phyloP scores from a whole-genome alignment of 2,797 vertebrate genomes.

The Ataeniobius toweri region DNA sequence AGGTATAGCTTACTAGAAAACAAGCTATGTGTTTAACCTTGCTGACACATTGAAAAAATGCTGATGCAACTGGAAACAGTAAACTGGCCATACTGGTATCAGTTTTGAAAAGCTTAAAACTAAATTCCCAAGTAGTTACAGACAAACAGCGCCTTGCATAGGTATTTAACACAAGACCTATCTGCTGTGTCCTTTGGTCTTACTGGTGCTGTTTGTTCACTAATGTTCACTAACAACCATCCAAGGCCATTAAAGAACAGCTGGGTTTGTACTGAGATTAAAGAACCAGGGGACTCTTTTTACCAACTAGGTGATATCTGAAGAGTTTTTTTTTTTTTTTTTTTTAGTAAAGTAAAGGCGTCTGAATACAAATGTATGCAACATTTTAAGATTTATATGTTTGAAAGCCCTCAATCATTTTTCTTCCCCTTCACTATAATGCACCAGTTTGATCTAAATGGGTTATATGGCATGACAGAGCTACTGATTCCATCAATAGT shows the following conservation, averaged over 20 bases:
- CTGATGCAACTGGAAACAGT: constrained; percentile 12
- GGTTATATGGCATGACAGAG: too few species aligned
- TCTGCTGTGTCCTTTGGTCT: background rate
- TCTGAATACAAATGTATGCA: background rate
- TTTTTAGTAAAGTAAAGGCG: background rate
- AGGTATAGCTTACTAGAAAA: background rate
- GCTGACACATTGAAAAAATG: constrained; percentile 7
- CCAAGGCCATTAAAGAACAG: background rate
- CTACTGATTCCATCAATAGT: too few species aligned
- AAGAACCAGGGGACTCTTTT: background rate
- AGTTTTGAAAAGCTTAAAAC: background rate
- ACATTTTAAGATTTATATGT: background rate
- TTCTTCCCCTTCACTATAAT: background rate
- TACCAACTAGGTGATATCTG: background rate
- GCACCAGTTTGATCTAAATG: background rate
- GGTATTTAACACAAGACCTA: background rate
- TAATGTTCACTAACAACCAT: background rate
- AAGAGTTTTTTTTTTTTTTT: background rate
- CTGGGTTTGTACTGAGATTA: background rate
- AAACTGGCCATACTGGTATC: constrained; percentile 2
- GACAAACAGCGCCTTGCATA: background rate
- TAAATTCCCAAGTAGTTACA: background rate
- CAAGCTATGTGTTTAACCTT: constrained; percentile 1
- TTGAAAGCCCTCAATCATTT: background rate
- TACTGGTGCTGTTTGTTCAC: background rate